Percentiles rank a stretch among this genome's conserved stretches.
phyloP scores from a whole-genome alignment of 2,797 vertebrate genomes.

The Nasua narica region DNA sequence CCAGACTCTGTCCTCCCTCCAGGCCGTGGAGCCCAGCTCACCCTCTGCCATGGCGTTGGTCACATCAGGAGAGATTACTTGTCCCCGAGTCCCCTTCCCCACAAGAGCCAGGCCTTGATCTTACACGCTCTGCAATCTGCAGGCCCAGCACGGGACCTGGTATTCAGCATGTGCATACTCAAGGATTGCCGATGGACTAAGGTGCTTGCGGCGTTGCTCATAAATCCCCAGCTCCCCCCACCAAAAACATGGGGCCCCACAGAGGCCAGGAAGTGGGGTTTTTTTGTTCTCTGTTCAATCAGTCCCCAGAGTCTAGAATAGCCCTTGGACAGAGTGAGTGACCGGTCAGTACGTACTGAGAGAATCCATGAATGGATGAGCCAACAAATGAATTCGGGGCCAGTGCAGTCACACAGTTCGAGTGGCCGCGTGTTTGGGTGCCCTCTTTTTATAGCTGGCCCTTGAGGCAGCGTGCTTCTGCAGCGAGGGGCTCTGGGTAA shows the following conservation, averaged over 20 bases:
- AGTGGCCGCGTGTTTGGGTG: neutral
- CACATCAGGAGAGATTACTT: neutral
- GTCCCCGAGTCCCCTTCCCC: neutral
- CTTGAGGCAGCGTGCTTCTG: neutral
- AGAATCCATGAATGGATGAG: no score
- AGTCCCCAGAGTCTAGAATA: neutral
- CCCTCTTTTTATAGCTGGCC: neutral
- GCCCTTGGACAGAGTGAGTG: neutral
- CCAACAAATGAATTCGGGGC: neutral
- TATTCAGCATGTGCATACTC: neutral
- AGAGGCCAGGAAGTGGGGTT: neutral
- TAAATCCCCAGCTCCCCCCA: neutral
- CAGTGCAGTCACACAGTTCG: neutral
- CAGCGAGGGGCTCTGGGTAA: neutral
- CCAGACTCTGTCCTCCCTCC: neutral
- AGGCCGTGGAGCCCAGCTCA: neutral
- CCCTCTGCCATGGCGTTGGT: neutral
- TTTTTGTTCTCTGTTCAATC: neutral
- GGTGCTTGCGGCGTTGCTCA: neutral
- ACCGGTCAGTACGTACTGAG: neutral
- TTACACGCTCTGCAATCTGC: neutral
- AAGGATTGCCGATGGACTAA: neutral
- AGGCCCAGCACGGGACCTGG: neutral
- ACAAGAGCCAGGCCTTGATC: neutral
- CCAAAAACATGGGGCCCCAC: neutral